Base-by-base conservation (phyloP, 2,113 vertebrate species). In the Apeltes quadracus region DNA sequence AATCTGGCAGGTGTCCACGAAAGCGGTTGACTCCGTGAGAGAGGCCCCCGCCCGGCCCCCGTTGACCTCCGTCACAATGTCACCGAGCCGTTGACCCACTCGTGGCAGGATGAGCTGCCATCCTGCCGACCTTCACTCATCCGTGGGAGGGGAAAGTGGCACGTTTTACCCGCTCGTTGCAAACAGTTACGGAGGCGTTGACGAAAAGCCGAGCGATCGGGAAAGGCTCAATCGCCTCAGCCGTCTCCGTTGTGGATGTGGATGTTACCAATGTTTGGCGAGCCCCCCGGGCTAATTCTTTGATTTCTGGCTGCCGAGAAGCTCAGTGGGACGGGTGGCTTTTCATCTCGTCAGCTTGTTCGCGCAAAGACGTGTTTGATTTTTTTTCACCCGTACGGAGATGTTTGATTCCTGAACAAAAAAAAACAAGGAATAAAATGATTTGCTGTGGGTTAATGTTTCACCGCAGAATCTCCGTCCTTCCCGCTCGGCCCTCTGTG, bases 361-460 rank as follows among this genome's bases (percentile, higher is more conserved):
- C 78, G 15, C 76, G 84, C 65, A 83, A 86, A 86, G 82, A 72
- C 46, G 11, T 82, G 82, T 90, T 90, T 90, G 87, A 89, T 91
- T 91, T 86, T 34, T 29, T 34, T 7, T 71, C 65, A 46, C 61
- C 62, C 51, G 32, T 77, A 25, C 76, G 58, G 85, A 84, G 77
- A 88, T 83, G 85, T 86, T 81, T 88, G 89, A 90, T 84, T 86
- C 84, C 86, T 61, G 74, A 92, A 87, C 84, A 87, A 89, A 84
- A 80, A 76, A 41, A 41, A 41, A 41, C 83, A 78, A 76, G 4
- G 13, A 41, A 41, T 85, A 89, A 84, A 79, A 75, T 78, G 87
- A 83, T 87, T 88, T 88, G 66, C 41, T 71, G 83, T 68, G 88
- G 81, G 87, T 91, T 92, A 89, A 90, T 87, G 79, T 86, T 90